A percentile compares a stretch with the other conserved stretches of the same genome.
phyloP scores from a whole-genome alignment of 2,113 vertebrate genomes.

The Pagrus major region DNA sequence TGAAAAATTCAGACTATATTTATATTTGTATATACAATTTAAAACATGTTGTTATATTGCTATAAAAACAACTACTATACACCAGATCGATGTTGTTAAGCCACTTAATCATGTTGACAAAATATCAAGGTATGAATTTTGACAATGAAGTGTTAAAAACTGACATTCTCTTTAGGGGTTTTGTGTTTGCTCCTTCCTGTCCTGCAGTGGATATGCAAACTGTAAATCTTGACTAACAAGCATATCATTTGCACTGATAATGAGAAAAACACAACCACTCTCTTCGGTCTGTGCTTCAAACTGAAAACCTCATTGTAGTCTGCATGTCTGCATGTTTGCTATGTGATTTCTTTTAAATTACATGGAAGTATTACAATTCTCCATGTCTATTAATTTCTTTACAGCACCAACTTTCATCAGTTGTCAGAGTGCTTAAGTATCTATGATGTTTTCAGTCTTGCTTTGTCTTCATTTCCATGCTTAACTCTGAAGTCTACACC shows the following conservation, averaged over 20 bases:
- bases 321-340: slow-evolving; percentile 30
- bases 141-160: background rate
- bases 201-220: slow-evolving; percentile 79
- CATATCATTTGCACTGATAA: slow-evolving; percentile 15
- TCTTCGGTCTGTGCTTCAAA: slow-evolving; percentile 40
- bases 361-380: background rate
- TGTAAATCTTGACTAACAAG: slow-evolving; percentile 59
- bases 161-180: background rate
- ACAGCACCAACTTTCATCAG: background rate
- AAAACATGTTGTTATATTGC: background rate
- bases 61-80: too few relatives aligned
- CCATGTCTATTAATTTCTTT: slow-evolving; percentile 2
- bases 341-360: slow-evolving; percentile 3
- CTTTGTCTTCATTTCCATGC: slow-evolving; percentile 26
- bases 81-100: background rate
- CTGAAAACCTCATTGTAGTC: slow-evolving; percentile 61
- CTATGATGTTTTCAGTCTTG: slow-evolving; percentile 65
- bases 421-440: background rate
- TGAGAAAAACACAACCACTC: slow-evolving; percentile 41
- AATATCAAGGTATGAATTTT: background rate
- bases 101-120: background rate
- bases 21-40: background rate
- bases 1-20: background rate
- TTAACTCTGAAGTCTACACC: slow-evolving; percentile 24
- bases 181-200: slow-evolving; percentile 8